Evolutionary conservation across 2,888 invertebrate species (phyloP).

Genomic region (Cheilosia grossa): DNA sequence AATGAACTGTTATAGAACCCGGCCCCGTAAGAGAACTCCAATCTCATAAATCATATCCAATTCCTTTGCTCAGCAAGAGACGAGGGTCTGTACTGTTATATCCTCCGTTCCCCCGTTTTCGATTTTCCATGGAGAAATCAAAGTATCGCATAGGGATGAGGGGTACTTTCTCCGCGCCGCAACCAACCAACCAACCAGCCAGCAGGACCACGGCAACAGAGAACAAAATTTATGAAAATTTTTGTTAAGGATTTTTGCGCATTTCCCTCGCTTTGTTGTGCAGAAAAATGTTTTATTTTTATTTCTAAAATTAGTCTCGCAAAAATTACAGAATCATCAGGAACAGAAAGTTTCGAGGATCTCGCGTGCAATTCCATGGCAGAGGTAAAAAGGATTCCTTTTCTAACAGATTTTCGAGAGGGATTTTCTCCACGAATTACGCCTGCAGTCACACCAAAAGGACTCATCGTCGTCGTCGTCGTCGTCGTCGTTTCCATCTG

Average conservation of each 20-base stretch:
- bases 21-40: conserved; percentile 27
- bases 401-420: conserved; percentile 4
- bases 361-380: conserved; percentile 10
- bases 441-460: conserved; percentile 15
- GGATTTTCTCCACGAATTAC: not conserved
- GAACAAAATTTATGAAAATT: conserved; percentile 39
- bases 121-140: conserved; percentile 36
- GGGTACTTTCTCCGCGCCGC: conserved; percentile 13
- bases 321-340: conserved; percentile 37
- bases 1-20: conserved; percentile 6
- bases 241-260: conserved; percentile 16
- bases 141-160: conserved; percentile 38
- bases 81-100: not conserved
- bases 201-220: not conserved
- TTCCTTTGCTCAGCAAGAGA: conserved; percentile 16
- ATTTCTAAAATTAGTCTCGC: conserved; percentile 27
- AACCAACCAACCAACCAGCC: not conserved
- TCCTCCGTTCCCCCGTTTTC: not conserved
- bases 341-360: conserved; percentile 22
- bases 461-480: not conserved
- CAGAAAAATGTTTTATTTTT: conserved; percentile 11
- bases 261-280: not conserved
- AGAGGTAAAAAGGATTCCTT: not conserved
- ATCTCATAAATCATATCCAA: conserved; percentile 62
- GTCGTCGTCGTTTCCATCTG: conserved; percentile 2